Conservation (phyloP, 2,113 vertebrate genomes). For the Peromyscus californicus region DNA sequence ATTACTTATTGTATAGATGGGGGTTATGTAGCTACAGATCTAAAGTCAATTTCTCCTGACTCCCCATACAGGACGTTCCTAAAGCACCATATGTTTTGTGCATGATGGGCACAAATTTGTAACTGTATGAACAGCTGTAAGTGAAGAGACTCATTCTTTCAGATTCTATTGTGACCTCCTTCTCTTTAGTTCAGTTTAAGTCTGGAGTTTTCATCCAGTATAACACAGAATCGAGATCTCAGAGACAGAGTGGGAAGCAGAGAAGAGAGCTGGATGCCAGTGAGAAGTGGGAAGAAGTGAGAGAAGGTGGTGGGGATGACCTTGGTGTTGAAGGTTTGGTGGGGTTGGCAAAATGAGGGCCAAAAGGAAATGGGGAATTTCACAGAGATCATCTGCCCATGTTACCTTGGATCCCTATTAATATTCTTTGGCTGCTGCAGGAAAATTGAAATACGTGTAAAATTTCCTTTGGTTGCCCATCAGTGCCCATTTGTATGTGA, state of each 20-base stretch:
- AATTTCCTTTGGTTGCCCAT: conserved; percentile 29
- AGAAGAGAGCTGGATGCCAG: not conserved
- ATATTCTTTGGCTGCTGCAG: conserved; percentile 36
- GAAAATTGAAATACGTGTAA: conserved; percentile 38
- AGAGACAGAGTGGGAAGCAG: not conserved
- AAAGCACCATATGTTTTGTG: not conserved
- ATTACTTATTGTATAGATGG: not conserved
- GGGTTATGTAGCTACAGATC: not conserved
- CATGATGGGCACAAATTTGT: not conserved
- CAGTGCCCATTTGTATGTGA: not conserved
- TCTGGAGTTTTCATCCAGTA: not conserved
- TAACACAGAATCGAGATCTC: not conserved
- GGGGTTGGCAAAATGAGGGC: not conserved
- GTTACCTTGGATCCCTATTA: not conserved
- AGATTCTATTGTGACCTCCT: not conserved
- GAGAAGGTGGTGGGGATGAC: not conserved
- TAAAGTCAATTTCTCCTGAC: conserved; percentile 33
- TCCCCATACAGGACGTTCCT: not conserved
- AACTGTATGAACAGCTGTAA: not conserved
- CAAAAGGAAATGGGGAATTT: not conserved
- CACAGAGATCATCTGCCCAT: not conserved
- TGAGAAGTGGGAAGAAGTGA: not conserved
- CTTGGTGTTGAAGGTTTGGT: not conserved
- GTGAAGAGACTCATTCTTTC: not conserved
- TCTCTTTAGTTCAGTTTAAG: not conserved